These are phyloP conservation scores for Kryphioiulus occultus DNA, from an alignment of 2,888 invertebrate genomes.

Conservation along the genomic window DNA sequence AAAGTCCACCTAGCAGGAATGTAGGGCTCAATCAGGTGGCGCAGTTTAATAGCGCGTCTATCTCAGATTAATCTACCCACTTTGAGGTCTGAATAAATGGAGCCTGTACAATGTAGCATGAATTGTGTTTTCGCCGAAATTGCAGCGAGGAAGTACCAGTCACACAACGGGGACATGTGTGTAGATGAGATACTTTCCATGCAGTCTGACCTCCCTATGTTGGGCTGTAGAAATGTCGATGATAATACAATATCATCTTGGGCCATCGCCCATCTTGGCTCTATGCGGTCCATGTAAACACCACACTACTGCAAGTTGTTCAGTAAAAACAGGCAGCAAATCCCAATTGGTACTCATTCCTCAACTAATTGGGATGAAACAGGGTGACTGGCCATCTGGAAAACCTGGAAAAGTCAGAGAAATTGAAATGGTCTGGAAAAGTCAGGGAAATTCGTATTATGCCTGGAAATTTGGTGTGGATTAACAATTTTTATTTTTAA, in stretches of 20 bases:
- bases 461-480: too few species aligned
- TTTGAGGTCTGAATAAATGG: background rate
- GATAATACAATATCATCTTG: background rate
- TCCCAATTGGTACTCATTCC: too few species aligned
- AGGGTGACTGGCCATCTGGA: too few species aligned
- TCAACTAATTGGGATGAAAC: too few species aligned
- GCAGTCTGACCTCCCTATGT: background rate
- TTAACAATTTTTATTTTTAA: too few species aligned
- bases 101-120: background rate
- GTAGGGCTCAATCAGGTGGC: slow-evolving; percentile 23
- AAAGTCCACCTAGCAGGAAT: slow-evolving; percentile 10
- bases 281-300: background rate
- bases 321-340: too few species aligned
- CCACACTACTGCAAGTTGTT: too few species aligned
- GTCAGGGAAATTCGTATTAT: too few species aligned
- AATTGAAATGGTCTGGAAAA: too few species aligned
- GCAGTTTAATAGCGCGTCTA: background rate
- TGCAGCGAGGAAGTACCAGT: background rate
- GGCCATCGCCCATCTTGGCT: background rate
- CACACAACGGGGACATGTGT: background rate
- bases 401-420: too few species aligned
- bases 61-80: background rate
- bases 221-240: background rate
- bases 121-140: background rate
- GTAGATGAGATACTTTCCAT: background rate